Evolutionary conservation across 2,113 vertebrate genomes (phyloP), one percentile per base, ranked within the genome.

Genomic region (Pseudorasbora parva): DNA sequence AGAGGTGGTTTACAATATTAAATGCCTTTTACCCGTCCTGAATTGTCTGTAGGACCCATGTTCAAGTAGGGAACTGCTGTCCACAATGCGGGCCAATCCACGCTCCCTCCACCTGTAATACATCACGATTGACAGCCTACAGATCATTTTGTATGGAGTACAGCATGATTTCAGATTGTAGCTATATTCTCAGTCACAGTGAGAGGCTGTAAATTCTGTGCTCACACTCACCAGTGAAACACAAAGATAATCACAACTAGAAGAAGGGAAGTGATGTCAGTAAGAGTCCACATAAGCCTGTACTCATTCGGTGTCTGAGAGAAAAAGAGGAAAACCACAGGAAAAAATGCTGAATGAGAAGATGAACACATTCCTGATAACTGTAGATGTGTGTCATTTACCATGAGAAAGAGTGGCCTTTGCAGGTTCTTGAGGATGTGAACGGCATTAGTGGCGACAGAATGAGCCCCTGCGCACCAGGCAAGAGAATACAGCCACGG

Each of bases 401-500:
- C 97, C 96, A 97, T 95, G 84, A 96, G 94, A 87, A 96, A 97
- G 60, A 95, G 92, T 0, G 97, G 96, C 45, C 81, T 87, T 30
- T 41, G 86, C 78, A 97, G 82, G 23, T 84, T 82, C 60, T 90
- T 93, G 84, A 98, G 93, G 0, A 78, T 77, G 23, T 95, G 91
- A 81, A 96, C 82, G 0, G 94, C 88, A 79, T 97, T 96, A 77
- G 96, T 97, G 84, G 96, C 96, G 30, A 97, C 95, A 0, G 97
- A 98, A 25, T 95, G 91, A 45, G 94, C 95, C 3, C 95, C 96
- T 0, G 92, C 91, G 66, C 97, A 98, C 97, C 97, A 98, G 0
- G 95, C 95, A 91, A 98, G 89, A 4, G 96, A 96, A 90, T 93
- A 98, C 54, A 98, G 94, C 97, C 97, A 98, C 2, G 95, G 95